Base-by-base conservation (phyloP, 2,888 invertebrate species). In the Salticus scenicus region DNA sequence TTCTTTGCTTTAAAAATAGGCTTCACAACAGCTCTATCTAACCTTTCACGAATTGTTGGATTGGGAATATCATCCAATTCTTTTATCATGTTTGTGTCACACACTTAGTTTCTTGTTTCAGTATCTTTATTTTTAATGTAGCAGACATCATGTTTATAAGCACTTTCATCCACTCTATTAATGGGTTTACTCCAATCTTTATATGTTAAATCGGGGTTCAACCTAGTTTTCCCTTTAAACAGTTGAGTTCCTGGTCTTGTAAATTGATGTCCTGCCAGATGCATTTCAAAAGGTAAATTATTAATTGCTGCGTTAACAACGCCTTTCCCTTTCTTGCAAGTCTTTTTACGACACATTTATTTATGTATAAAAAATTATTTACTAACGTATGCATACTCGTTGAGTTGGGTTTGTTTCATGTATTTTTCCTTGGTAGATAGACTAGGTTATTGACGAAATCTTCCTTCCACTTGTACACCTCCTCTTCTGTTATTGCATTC, bases 401-500 rank as follows among this genome's bases (percentile, higher is more conserved):
- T 51, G 20, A 51, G 28, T 31, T 73, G 27, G 8, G 72, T 17
- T 27, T 72, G 0, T 28, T 73, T 73, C 4, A 73, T 20, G 30
- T 31, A 73, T 30, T 73, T 73, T 33, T 73, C 31, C 28, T n/a
- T 24, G 57, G 31, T 17, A 57, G n/a, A 27, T 73, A 57, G 30
- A 31, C 30, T 73, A 73, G 31, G 20, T 0, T 28, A 12, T 51
- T 20, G 10, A 20, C n/a, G 12, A 12, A 20, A 47, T 47, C 47
- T 14, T 47, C 17, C 28, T 63, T 33, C 64, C 31, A n/a, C 37
- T 8, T 7, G 37, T 57, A 57, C 1, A 63, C 14, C n/a, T 78
- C 63, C 30, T 33, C 57, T 41, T 78, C 78, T n/a, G 64, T 41
- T 27, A 78, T n/a, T 27, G 27, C 1, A 20, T 71, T 71, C 5